Percentiles rank a stretch among this genome's conserved stretches.
These are phyloP conservation scores for Darevskia nairensis DNA, from an alignment of 2,797 vertebrate species.

Conservation along the genomic window DNA sequence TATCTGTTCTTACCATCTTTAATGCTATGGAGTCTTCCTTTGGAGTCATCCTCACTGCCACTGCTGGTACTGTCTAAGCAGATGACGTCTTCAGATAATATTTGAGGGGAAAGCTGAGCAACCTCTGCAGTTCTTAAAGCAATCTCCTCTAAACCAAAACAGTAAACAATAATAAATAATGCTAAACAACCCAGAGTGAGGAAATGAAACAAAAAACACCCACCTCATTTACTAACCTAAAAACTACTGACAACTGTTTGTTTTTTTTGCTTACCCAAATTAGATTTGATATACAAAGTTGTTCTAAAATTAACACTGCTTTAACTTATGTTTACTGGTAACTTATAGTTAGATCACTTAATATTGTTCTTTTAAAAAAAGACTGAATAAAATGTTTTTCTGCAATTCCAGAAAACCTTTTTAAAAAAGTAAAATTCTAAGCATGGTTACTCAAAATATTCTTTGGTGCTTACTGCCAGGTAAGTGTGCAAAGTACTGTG, in stretches of 20 bases:
- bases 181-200: constrained; percentile 47
- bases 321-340: neutral
- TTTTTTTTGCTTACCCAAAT: neutral
- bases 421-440: too few species aligned
- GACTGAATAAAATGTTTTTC: too few species aligned
- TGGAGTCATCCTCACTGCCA: constrained; percentile 88
- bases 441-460: too few species aligned
- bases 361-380: too few species aligned
- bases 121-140: constrained; percentile 87
- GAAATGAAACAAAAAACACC: constrained; percentile 63
- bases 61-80: constrained; percentile 92
- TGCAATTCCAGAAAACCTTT: too few species aligned
- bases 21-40: constrained; percentile 69
- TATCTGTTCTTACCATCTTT: constrained; percentile 79
- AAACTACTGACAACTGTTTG: too few species aligned
- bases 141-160: constrained; percentile 80
- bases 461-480: neutral
- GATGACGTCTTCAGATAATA: constrained; percentile 91
- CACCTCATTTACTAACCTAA: too few species aligned
- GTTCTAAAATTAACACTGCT: neutral
- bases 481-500: neutral
- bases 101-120: constrained; percentile 84
- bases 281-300: neutral
- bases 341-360: too few species aligned
- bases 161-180: constrained; percentile 64